phyloP scores from a whole-genome alignment of 2,113 vertebrate species.

The Hydropotes inermis region DNA sequence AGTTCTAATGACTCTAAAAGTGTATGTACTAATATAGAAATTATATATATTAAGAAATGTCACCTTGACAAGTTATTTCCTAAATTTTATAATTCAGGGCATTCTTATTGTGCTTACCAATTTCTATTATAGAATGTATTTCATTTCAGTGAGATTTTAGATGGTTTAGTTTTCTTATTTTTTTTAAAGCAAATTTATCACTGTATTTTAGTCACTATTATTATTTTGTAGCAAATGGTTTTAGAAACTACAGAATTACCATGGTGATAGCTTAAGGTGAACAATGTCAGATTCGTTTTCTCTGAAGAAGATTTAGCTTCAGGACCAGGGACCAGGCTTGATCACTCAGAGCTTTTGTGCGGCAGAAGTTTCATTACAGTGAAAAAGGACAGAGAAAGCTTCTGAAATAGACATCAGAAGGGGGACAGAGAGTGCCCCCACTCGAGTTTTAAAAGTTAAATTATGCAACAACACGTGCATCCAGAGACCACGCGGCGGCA shows the following conservation, averaged over 20 bases:
- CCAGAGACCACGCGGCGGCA: not conserved
- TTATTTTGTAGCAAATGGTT: not conserved
- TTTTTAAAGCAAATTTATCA: not conserved
- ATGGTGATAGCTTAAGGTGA: not conserved
- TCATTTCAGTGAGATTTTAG: constrained; percentile 2
- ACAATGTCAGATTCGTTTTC: not conserved
- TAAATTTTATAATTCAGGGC: not conserved
- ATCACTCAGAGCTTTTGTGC: not conserved
- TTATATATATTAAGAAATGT: not conserved
- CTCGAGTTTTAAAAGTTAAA: not conserved
- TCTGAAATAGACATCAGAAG: not conserved
- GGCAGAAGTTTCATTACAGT: not conserved
- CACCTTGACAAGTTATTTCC: not conserved
- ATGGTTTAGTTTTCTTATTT: not conserved
- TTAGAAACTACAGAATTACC: constrained; percentile 9
- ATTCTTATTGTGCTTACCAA: not conserved
- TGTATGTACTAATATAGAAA: not conserved
- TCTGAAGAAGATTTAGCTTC: not conserved
- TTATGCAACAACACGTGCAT: not conserved
- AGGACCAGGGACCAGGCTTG: not conserved
- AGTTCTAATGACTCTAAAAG: not conserved
- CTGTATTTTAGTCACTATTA: not conserved
- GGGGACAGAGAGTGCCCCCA: not conserved
- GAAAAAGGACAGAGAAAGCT: not conserved
- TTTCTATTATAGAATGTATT: not conserved